Evolutionary conservation across 2,113 vertebrate genomes (phyloP).

Genomic region (Myrmophylax atrothorax): DNA sequence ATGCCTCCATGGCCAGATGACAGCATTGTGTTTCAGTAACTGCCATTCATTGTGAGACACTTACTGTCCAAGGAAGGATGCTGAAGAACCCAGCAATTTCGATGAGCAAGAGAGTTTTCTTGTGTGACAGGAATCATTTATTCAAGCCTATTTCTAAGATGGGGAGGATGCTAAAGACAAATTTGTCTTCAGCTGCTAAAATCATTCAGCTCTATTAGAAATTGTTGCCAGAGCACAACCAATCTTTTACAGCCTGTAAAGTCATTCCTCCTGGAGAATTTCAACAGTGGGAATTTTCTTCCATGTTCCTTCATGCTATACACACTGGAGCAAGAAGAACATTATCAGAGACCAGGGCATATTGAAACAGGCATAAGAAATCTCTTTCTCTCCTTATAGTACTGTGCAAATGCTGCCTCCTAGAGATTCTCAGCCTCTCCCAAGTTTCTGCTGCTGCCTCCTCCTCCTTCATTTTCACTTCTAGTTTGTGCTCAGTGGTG

Average conservation of each 20-base stretch:
- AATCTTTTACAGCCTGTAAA: background rate
- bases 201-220: background rate
- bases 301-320: background rate
- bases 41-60: background rate
- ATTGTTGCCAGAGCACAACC: background rate
- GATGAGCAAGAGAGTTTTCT: background rate
- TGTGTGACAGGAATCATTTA: background rate
- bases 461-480: background rate
- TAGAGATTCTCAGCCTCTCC: background rate
- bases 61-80: background rate
- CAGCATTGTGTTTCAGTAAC: background rate
- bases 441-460: background rate
- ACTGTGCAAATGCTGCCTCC: background rate
- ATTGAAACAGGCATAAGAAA: background rate
- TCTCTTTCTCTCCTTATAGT: background rate
- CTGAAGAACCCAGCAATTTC: background rate
- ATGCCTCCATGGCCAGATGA: background rate
- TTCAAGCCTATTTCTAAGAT: background rate
- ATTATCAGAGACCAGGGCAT: background rate
- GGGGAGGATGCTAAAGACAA: background rate
- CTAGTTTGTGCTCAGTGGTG: background rate
- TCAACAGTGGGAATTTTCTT: background rate
- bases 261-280: background rate
- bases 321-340: background rate
- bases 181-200: background rate